These are phyloP conservation scores for Deladenus siricidicola DNA, from an alignment of 2,888 invertebrate genomes.

Conservation along the genomic window DNA sequence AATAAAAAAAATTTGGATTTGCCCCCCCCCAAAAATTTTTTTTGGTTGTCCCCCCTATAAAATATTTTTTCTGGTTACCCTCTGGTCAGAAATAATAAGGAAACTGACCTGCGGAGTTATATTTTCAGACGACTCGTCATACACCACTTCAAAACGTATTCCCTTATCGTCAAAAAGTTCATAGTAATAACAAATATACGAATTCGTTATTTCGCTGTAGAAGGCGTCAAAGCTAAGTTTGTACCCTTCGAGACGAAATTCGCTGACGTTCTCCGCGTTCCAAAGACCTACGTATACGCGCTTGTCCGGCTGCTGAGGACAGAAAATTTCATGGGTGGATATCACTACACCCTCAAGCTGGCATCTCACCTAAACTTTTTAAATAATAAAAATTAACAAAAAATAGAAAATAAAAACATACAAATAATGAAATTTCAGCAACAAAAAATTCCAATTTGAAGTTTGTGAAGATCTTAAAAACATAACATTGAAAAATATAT, in stretches of 20 bases:
- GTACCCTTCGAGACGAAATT: conserved; percentile 11
- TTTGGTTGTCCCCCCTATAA: too few species aligned
- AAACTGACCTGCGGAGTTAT: too few species aligned
- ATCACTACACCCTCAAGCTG: conserved; percentile 15
- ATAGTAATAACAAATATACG: conserved; percentile 12
- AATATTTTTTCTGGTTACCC: too few species aligned
- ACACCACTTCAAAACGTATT: background rate
- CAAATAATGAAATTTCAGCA: too few species aligned
- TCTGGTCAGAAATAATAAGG: too few species aligned
- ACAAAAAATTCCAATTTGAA: too few species aligned
- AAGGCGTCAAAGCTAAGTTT: conserved; percentile 14
- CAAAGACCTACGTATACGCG: conserved; percentile 15
- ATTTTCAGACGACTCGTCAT: too few species aligned
- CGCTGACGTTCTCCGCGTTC: conserved; percentile 8
- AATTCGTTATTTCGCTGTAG: conserved; percentile 10
- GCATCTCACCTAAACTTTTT: conserved; percentile 6
- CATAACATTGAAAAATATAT: too few species aligned
- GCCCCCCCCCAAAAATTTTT: too few species aligned
- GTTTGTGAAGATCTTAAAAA: too few species aligned
- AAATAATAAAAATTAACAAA: background rate
- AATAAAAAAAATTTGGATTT: too few species aligned
- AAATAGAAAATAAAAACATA: too few species aligned
- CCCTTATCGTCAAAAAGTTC: conserved; percentile 2
- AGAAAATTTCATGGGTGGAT: conserved; percentile 12
- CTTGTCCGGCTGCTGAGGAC: conserved; percentile 11